Evolutionary conservation across 2,888 invertebrate genomes (phyloP).

Genomic region (Bombylius discolor): DNA sequence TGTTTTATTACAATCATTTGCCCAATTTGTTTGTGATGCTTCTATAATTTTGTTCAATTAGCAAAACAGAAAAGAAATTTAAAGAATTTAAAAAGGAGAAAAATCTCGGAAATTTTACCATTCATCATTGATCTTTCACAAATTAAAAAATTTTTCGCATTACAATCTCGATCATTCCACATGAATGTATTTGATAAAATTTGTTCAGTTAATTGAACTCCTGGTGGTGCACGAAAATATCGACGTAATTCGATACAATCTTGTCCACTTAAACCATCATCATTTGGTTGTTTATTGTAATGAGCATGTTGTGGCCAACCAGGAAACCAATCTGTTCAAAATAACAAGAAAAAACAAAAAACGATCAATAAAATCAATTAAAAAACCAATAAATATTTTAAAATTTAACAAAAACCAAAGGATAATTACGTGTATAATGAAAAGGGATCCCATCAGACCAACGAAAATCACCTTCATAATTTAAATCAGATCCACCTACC

Average conservation of each 20-base stretch:
- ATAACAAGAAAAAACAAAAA: not conserved
- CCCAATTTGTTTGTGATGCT: constrained; percentile 36
- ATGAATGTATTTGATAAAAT: constrained; percentile 47
- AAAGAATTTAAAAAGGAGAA: not conserved
- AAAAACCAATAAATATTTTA: not conserved
- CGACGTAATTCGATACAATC: constrained; percentile 68
- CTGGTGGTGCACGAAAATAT: constrained; percentile 46
- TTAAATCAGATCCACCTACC: constrained; percentile 67
- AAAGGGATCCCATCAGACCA: constrained; percentile 67
- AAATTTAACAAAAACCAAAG: constrained; percentile 19
- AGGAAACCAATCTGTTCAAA: constrained; percentile 61
- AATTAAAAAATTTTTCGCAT: constrained; percentile 58
- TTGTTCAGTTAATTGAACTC: constrained; percentile 28
- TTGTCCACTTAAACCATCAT: constrained; percentile 66
- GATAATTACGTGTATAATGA: constrained; percentile 51
- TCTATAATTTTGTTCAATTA: constrained; percentile 26
- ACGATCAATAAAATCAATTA: not conserved
- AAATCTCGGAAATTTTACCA: constrained; percentile 38
- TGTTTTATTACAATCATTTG: constrained; percentile 53
- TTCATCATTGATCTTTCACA: constrained; percentile 57
- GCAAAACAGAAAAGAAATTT: no score
- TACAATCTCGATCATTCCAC: constrained; percentile 73
- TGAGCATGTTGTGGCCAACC: constrained; percentile 60
- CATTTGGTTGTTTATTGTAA: constrained; percentile 61
- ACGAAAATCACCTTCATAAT: constrained; percentile 64